Evolutionary conservation across 2,113 vertebrate genomes (phyloP).

Genomic region (Gnathonemus longibarbis): DNA sequence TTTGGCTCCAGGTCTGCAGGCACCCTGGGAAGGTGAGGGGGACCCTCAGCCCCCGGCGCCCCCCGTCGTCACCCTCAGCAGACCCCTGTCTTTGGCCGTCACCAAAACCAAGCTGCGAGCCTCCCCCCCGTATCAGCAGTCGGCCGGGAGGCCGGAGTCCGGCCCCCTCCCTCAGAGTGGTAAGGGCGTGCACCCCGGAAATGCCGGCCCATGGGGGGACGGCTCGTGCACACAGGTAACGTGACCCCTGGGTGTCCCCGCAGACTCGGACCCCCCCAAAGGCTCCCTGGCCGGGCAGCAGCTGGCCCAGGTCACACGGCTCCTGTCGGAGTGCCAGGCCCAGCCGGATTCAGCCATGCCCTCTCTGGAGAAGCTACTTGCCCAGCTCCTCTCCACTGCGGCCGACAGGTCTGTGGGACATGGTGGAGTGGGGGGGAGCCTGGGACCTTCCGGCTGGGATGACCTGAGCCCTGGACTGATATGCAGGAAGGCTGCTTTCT

Average conservation of each 20-base stretch:
- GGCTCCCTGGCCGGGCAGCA: neutral
- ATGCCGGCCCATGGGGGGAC: neutral
- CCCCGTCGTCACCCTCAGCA: neutral
- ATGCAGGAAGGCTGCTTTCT: neutral
- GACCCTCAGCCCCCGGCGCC: neutral
- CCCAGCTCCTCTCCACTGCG: conserved; percentile 1
- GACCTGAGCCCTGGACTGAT: neutral
- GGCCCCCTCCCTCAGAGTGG: neutral
- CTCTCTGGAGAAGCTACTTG: conserved; percentile 18
- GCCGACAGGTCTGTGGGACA: neutral
- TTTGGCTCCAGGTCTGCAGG: neutral
- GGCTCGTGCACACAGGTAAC: neutral
- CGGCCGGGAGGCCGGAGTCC: neutral
- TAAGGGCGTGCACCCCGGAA: neutral
- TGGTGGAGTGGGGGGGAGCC: neutral
- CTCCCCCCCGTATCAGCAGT: neutral
- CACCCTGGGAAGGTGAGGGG: neutral
- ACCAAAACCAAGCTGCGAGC: conserved; percentile 7
- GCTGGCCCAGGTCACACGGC: neutral
- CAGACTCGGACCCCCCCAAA: neutral
- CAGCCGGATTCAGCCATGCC: conserved; percentile 4
- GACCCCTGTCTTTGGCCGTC: neutral
- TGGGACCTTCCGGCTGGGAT: neutral
- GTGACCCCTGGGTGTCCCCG: neutral
- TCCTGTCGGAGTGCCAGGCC: conserved; percentile 7